Percentiles rank a stretch among this genome's conserved stretches.
These are phyloP conservation scores for Lynx canadensis DNA, from an alignment of 2,113 vertebrate genomes.

Conservation along the genomic window DNA sequence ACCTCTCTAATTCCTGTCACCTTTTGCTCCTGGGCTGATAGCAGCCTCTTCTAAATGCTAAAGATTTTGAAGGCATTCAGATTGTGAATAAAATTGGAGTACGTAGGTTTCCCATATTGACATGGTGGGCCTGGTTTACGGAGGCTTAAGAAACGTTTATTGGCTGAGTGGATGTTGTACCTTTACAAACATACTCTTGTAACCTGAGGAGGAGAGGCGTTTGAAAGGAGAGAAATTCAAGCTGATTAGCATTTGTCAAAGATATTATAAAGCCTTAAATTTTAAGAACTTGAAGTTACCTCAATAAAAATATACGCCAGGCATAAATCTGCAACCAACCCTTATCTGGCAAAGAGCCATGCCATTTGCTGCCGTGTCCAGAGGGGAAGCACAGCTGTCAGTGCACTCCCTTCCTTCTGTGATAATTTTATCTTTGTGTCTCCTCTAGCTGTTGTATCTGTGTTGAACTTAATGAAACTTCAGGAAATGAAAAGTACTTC, in stretches of 20 bases:
- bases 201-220: background rate
- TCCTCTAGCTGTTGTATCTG: background rate
- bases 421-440: background rate
- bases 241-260: slow-evolving; percentile 17
- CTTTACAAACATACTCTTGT: background rate
- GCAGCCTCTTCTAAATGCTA: background rate
- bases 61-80: background rate
- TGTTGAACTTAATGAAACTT: background rate
- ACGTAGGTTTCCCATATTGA: background rate
- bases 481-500: slow-evolving; percentile 1
- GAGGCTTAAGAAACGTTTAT: background rate
- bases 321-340: background rate
- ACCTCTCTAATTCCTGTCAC: background rate
- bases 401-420: background rate
- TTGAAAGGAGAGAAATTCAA: background rate
- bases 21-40: background rate
- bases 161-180: background rate
- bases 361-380: slow-evolving; percentile 36
- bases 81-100: background rate
- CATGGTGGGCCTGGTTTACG: background rate
- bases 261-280: slow-evolving; percentile 49
- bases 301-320: slow-evolving; percentile 20
- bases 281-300: slow-evolving; percentile 46
- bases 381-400: slow-evolving; percentile 36
- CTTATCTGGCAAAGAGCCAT: slow-evolving; percentile 31